These are phyloP conservation scores for Ficedula albicollis DNA, from an alignment of 2,797 vertebrate species.

Conservation along the genomic window DNA sequence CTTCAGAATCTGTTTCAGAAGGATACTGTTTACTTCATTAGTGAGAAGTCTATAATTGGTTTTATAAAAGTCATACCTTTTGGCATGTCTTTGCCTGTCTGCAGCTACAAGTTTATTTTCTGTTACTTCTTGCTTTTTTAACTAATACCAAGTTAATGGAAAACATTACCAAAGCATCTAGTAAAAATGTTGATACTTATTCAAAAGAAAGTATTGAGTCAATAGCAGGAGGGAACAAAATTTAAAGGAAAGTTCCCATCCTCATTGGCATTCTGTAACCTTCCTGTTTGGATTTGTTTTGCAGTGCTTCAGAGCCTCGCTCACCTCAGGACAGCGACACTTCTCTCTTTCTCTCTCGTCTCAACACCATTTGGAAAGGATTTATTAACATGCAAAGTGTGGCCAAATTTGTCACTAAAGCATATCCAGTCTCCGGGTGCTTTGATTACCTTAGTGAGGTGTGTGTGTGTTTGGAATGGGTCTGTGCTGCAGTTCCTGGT, in stretches of 20 bases:
- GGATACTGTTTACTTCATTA: not conserved
- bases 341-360: slow-evolving; percentile 85
- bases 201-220: not conserved
- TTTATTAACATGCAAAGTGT: slow-evolving; percentile 97
- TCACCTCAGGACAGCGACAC: slow-evolving; percentile 84
- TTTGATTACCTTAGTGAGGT: slow-evolving; percentile 90
- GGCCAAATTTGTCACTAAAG: slow-evolving; percentile 96
- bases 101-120: not conserved
- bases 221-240: not conserved
- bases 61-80: not conserved
- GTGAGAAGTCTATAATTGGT: not conserved
- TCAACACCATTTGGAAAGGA: slow-evolving; percentile 94
- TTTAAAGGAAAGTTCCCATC: not conserved
- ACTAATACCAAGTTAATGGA: not conserved
- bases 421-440: slow-evolving; percentile 91
- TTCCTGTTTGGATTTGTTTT: slow-evolving; percentile 65
- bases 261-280: not conserved
- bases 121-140: not conserved
- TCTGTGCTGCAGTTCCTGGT: not conserved
- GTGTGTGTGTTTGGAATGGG: not conserved
- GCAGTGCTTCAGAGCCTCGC: slow-evolving; percentile 80
- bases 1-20: not conserved
- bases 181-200: not conserved
- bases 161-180: not conserved
- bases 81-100: not conserved